Conservation (phyloP, 2,797 vertebrate species). For the Agapornis canus region DNA sequence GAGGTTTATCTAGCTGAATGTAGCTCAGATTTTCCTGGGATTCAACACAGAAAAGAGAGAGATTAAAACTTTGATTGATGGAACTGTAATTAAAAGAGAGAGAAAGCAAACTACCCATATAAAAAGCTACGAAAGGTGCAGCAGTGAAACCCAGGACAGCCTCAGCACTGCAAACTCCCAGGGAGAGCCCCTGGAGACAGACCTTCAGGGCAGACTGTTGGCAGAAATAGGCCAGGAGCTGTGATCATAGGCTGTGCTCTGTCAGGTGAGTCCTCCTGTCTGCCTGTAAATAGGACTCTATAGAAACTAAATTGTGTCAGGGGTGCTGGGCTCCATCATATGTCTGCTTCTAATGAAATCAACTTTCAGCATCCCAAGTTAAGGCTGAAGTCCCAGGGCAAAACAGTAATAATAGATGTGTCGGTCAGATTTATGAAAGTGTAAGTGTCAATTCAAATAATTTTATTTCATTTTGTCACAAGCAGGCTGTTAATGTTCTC, state of each 20-base stretch:
- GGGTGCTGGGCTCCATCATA: not conserved
- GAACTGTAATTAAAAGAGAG: not conserved
- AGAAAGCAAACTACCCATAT: not conserved
- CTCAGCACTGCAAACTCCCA: not conserved
- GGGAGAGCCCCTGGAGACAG: not conserved
- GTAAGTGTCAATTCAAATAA: not conserved
- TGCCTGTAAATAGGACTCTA: not conserved
- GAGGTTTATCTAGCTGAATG: not conserved
- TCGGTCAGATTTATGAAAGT: not conserved
- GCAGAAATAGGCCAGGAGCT: not conserved
- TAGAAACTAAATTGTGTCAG: not conserved
- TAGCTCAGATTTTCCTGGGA: not conserved
- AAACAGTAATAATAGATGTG: not conserved
- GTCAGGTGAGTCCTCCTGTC: not conserved
- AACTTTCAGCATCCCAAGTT: not conserved
- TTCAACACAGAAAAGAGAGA: not conserved
- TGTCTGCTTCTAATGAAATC: not conserved
- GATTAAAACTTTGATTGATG: not conserved
- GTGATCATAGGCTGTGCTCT: not conserved
- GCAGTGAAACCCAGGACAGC: not conserved
- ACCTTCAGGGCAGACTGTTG: rapidly evolving
- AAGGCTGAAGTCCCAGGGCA: not conserved
- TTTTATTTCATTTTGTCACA: constrained; percentile 38
- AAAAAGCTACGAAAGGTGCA: not conserved
- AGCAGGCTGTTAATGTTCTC: not conserved